Base-by-base conservation (phyloP, 2,113 vertebrate species). In the Eretmochelys imbricata region DNA sequence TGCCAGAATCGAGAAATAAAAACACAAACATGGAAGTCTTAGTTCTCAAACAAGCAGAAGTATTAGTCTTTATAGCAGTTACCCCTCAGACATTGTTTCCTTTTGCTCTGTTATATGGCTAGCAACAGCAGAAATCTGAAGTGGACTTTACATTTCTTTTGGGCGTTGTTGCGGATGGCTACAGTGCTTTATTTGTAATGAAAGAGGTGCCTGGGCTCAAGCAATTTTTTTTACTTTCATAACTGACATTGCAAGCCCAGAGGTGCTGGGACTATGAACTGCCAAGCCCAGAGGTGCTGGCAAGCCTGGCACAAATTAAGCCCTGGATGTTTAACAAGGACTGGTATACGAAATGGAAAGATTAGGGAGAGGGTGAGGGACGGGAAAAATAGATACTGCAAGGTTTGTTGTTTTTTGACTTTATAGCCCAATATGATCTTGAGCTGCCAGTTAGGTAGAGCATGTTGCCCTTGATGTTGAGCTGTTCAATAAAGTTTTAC, bases 401-500 rank as follows among this genome's bases (percentile, higher is more conserved):
- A 82, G 76, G 86, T 86, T 80, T 53, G 53, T 8, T 54, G 19
- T 38, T 69, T 65, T 50, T 80, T 65, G 55, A 57, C 17, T 46
- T 87, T 54, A 31, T 6, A 79, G 69, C 42, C 80, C 81, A 91
- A 91, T 75, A 50, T 35, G 87, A 80, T 49, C 48, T 87, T 69
- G 42, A 54, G 87, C 53, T 6, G 6, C n/a, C 80, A 78, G 42
- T 87, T 89, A 94, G 95, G 93, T 95, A 97, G 95, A 86, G 54
- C 82, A 89, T 86, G 88, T 84, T 80, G 85, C 91, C 93, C 93
- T 92, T 42, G 75, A 94, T 88, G 84, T 91, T 88, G 91, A 96
- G 93, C 91, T 95, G 89, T 85, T 95, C 91, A 92, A 96, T 97
- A 96, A 97, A 96, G 95, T 96, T 97, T 96, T 94, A 94, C 82